Evolutionary conservation across 2,888 invertebrate genomes (phyloP), one percentile per base, ranked within the genome.

Genomic region (Leptopilina myrica): DNA sequence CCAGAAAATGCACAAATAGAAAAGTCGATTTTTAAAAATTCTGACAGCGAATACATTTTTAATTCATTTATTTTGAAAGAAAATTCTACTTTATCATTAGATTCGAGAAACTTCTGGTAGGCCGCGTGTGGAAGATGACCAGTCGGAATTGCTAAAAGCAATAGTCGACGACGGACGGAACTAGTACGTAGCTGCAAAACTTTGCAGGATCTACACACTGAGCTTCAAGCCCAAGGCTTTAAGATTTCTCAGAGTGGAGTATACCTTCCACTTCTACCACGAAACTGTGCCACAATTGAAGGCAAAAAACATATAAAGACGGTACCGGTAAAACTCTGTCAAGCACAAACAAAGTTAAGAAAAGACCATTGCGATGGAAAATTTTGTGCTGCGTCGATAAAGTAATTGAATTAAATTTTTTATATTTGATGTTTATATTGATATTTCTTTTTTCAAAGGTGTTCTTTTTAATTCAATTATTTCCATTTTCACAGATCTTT

Each of bases 321-420:
- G 1, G 78, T 59, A 2, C 78, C 78, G 26, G 69, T 78, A 15
- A 78, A 80, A 66, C 79, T 87, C 59, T 78, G 77, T 20, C 73
- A 82, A 56, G 79, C 83, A 26, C 78, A 84, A 78, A 79, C 80
- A 14, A 78, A 79, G 26, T 73, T 77, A 14, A 83, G 84, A 76
- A 87, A 86, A 56, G 76, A 77, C 20, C 88, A 90, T 73, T 77
- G 69, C 5, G 89, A 89, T 88, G 53, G 46, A 15, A 49, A 78
- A n/a, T 80, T 80, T 53, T 76, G 78, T 64, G 49, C 46, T 11
- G 53, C 66, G 1, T 64, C 78, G 1, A 80, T 80, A 81, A 79
- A 49, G 73, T 76, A 67, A 77, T 15, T n/a, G 6, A 14, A n/a
- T 14, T n/a, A 6, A n/a, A 2, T 59, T 59, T 59, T 59, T 59